Evolutionary conservation across 2,113 vertebrate genomes (phyloP).

Genomic region (Origma solitaria): DNA sequence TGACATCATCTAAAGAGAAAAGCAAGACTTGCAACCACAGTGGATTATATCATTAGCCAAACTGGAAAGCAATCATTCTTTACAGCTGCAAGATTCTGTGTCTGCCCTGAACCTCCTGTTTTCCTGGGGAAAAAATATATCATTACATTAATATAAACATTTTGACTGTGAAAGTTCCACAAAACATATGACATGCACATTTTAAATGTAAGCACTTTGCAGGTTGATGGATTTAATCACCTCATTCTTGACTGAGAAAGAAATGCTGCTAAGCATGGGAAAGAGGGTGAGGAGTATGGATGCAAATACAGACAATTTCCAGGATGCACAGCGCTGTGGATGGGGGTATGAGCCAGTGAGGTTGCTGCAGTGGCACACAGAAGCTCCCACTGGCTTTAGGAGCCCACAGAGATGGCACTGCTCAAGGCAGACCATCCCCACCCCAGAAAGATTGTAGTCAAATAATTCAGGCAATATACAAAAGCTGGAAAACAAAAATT

Average conservation of each 20-base stretch:
- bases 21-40: constrained; percentile 44
- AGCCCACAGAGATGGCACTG: neutral
- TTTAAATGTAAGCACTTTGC: neutral
- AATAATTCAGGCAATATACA: neutral
- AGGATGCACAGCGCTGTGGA: neutral
- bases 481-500: neutral
- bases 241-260: neutral
- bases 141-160: constrained; percentile 1
- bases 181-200: neutral
- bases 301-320: neutral
- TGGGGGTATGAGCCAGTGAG: neutral
- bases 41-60: constrained; percentile 63
- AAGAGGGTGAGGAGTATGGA: neutral
- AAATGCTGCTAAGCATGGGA: neutral
- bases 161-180: neutral
- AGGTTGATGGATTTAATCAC: neutral
- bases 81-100: constrained; percentile 9
- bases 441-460: neutral
- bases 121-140: constrained; percentile 12
- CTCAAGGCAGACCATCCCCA: neutral
- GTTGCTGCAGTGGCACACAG: neutral
- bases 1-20: constrained; percentile 59
- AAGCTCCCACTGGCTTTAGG: neutral
- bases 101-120: neutral
- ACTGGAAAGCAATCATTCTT: constrained; percentile 47